Percentiles rank a stretch among this genome's conserved stretches.
Evolutionary conservation across 2,797 vertebrate species (phyloP).

Genomic region (Pseudopleuronectes americanus): DNA sequence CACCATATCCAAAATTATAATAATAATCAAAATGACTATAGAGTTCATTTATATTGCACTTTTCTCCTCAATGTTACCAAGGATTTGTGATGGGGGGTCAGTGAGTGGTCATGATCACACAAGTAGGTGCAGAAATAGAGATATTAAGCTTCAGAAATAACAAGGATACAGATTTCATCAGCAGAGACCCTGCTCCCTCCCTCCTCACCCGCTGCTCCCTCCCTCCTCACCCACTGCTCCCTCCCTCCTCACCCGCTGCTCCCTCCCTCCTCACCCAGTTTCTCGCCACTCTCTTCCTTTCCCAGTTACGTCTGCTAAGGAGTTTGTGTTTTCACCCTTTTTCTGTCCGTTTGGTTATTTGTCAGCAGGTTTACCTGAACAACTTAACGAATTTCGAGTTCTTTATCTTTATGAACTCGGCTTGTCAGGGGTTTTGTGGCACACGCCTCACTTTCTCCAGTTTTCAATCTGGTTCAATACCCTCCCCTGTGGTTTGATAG

Average conservation of each 20-base stretch:
- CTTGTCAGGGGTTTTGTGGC: neutral
- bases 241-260: neutral
- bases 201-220: neutral
- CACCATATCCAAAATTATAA: too few species aligned
- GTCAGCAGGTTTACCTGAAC: too few species aligned
- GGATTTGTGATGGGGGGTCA: neutral
- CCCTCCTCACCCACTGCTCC: neutral
- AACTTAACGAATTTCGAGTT: too few species aligned
- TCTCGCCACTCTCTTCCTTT: neutral
- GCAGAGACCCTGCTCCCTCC: neutral
- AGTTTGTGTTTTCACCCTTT: too few species aligned
- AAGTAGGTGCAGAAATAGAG: neutral
- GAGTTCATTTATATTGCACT: too few species aligned
- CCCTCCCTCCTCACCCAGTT: neutral
- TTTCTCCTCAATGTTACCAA: too few species aligned
- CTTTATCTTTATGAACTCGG: too few species aligned
- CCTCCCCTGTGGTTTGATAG: slow-evolving; percentile 6
- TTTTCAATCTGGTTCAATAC: slow-evolving; percentile 3
- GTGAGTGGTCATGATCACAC: neutral
- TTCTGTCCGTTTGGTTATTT: too few species aligned
- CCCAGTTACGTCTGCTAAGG: too few species aligned
- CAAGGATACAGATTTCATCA: neutral
- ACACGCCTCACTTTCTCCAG: neutral
- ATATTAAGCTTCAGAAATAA: neutral
- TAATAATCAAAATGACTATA: too few species aligned